Base-by-base conservation (phyloP, 2,888 invertebrate genomes). In the Halictus quadricinctus region DNA sequence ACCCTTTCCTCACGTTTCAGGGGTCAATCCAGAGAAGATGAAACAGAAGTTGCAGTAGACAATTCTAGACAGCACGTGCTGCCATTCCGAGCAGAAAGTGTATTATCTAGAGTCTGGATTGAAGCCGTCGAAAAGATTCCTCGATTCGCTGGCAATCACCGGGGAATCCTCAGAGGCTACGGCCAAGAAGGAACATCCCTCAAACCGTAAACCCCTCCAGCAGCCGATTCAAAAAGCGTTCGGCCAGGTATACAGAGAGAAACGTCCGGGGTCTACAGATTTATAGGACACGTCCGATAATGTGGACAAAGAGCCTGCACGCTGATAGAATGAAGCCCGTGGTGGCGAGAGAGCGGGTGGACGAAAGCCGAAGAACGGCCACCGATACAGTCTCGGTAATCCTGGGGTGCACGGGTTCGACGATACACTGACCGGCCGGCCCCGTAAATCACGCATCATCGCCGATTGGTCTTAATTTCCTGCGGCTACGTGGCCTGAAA, bases 381-480 rank as follows among this genome's bases (percentile, higher is more conserved):
- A 73, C 46, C 46, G 84, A 78, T 78, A 70, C 58, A 80, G 81
- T 76, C 78, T 29, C 10, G 60, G 84, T 81, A 83, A 89, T 88
- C 74, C 83, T 80, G 69, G 41, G 87, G 70, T 70, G 81, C 50
- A 72, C 58, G 58, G 64, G 64, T 66, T 50, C 79, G 70, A 76
- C 85, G 90, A 88, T 88, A 89, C 79, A 83, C 88, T 79, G 83
- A 77, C 75, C 81, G 60, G 70, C 78, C 50, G 2, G 2, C 64
- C 64, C 80, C 86, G 88, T 92, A 90, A 90, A 92, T 91, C 91
- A 91, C 90, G 89, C 90, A 92, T 92, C 91, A 90, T 80, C 80
- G 84, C 86, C 91, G 92, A 93, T 92, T 92, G 92, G 88, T 92
- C 92, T 91, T 92, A 92, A 93, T 93, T 93, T 89, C 87, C 86